A percentile compares a stretch with the other conserved stretches of the same genome.
phyloP scores from a whole-genome alignment of 2,797 vertebrate genomes.

The Liasis olivaceus region DNA sequence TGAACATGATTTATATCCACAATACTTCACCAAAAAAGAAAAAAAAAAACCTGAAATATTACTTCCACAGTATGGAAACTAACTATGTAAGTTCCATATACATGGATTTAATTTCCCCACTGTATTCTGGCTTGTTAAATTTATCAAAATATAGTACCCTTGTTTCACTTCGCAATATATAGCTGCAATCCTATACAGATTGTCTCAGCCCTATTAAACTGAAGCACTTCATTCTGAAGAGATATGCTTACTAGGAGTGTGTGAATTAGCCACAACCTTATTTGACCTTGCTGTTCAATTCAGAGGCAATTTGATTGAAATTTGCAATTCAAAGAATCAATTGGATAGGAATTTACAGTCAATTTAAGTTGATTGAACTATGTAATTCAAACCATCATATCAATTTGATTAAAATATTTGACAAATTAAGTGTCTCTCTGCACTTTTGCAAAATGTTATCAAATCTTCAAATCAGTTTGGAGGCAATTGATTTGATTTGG shows the following conservation, averaged over 20 bases:
- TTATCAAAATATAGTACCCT: not conserved
- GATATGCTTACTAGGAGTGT: not conserved
- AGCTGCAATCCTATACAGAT: not conserved
- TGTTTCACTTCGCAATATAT: not conserved
- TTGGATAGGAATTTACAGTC: no score
- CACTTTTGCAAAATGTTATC: not conserved
- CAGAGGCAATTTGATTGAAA: not conserved
- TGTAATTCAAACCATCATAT: not conserved
- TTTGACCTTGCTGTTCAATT: not conserved
- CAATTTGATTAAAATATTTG: not conserved
- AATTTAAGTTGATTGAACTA: no score
- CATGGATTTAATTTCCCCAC: no score
- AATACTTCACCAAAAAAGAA: not conserved
- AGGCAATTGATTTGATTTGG: not conserved
- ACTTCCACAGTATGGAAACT: not conserved
- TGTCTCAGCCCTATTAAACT: not conserved
- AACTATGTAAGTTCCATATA: not conserved
- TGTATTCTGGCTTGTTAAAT: not conserved
- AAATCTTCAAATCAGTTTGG: not conserved
- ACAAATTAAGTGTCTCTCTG: not conserved
- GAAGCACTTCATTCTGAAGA: not conserved
- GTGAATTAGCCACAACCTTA: not conserved
- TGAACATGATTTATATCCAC: not conserved
- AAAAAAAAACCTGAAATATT: not conserved
- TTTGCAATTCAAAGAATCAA: not conserved